These are phyloP conservation scores for Tachina lurida DNA, from an alignment of 2,888 invertebrate species.

Conservation along the genomic window DNA sequence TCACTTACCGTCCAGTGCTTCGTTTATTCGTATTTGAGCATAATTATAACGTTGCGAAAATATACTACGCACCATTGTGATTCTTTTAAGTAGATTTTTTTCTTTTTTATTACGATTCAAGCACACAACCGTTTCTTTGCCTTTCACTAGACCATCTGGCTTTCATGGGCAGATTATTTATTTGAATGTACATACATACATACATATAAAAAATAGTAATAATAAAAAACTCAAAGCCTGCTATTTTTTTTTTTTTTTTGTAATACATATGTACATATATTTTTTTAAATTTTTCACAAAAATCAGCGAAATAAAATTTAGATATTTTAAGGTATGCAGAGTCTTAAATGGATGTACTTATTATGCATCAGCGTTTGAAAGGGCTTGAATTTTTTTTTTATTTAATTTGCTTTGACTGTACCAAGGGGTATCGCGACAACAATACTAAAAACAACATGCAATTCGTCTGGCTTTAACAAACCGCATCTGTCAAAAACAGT, in stretches of 20 bases:
- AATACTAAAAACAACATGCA: too few species aligned
- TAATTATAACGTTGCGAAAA: constrained; percentile 77
- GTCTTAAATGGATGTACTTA: background rate
- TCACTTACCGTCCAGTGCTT: constrained; percentile 76
- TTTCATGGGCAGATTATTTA: constrained; percentile 59
- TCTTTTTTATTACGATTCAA: constrained; percentile 15
- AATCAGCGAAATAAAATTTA: background rate
- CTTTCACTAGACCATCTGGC: constrained; percentile 16
- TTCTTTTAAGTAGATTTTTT: background rate
- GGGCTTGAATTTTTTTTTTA: too few species aligned
- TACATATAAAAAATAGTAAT: background rate
- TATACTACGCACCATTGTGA: constrained; percentile 77
- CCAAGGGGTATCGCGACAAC: too few species aligned
- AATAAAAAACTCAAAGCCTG: constrained; percentile 67
- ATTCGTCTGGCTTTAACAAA: too few species aligned
- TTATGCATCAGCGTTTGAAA: too few species aligned
- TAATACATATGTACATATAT: too few species aligned
- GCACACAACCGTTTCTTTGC: constrained; percentile 23
- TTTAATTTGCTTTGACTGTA: background rate
- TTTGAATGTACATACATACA: constrained; percentile 42
- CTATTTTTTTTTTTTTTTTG: constrained; percentile 55
- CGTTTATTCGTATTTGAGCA: constrained; percentile 74
- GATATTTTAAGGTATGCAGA: constrained; percentile 10
- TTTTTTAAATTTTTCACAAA: background rate
- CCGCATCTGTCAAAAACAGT: too few species aligned